Evolutionary conservation across 2,888 invertebrate species (phyloP), one percentile per base, ranked within the genome.

Genomic region (Meteorus cinctellus): DNA sequence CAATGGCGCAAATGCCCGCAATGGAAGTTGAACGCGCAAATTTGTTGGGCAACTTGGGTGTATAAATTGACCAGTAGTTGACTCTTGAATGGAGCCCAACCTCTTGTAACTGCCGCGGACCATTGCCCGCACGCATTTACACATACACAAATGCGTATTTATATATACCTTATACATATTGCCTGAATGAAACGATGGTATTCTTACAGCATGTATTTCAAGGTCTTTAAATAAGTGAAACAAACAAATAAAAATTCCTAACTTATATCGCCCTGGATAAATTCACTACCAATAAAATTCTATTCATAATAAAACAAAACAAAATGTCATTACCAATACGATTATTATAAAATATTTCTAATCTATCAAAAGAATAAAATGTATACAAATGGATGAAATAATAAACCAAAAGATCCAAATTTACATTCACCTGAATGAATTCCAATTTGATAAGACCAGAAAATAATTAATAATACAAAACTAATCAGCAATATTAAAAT

Each of bases 11-110:
- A 71, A 62, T 71, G 34, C 62, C 71, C n/a, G 45, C 27, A 45
- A 71, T 41, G 65, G 62, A 71, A 70, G 59, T 70, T 59, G 55
- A 19, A 55, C 55, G 34, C 55, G 59, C 59, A 31, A 59, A 70
- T 70, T 70, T 59, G 59, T 70, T 59, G n/a, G n/a, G 19, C 19
- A 36, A 62, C 62, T 62, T 71, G 71, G 71, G 71, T 71, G 36
- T 71, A 71, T 71, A 71, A 71, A 60, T 71, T 60, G 60, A 60
- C 48, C 48, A 19, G 55, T 65, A 55, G 62, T 71, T 71, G 71
- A 71, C 71, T 71, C 71, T 62, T 71, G 71, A 71, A 71, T 71
- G 71, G 71, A 62, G 36, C 71, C 19, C 62, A 60, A 62, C 60
- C 29, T 71, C 71, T 71, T 71, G 71, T 62, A 71, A 62, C 71